Evolutionary conservation across 2,888 invertebrate species (phyloP).

Genomic region (Lasioglossum vierecki): DNA sequence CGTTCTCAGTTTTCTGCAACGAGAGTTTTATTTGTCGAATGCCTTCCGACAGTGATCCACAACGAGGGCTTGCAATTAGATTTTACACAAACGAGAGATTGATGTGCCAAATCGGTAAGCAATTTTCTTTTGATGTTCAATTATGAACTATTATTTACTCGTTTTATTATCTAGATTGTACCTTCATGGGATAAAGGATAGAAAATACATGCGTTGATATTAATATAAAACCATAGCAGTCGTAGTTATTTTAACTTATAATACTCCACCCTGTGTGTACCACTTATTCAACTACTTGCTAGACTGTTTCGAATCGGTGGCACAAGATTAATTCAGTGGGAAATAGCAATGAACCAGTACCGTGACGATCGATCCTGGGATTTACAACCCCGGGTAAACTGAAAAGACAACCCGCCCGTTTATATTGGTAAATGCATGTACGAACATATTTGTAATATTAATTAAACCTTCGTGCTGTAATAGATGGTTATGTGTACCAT

Average conservation of each 20-base stretch:
- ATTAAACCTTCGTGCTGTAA: neutral
- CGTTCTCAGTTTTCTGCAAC: neutral
- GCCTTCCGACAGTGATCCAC: neutral
- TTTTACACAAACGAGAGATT: neutral
- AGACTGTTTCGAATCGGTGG: neutral
- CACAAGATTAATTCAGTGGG: constrained; percentile 3
- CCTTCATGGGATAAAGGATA: no score
- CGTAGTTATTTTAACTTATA: neutral
- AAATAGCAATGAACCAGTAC: neutral
- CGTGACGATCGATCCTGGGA: constrained; percentile 7
- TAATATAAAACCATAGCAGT: no score
- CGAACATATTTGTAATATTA: neutral
- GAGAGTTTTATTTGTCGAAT: constrained; percentile 24
- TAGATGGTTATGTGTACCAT: neutral
- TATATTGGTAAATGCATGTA: neutral
- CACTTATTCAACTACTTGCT: neutral
- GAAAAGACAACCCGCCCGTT: neutral
- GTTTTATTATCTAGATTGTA: neutral
- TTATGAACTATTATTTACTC: neutral
- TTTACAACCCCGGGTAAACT: neutral
- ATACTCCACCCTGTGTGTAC: neutral
- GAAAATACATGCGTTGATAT: no score
- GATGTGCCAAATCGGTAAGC: neutral
- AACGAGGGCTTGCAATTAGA: neutral
- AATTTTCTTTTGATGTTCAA: neutral